Evolutionary conservation across 2,888 invertebrate genomes (phyloP).

Genomic region (Stegana nigrithorax): DNA sequence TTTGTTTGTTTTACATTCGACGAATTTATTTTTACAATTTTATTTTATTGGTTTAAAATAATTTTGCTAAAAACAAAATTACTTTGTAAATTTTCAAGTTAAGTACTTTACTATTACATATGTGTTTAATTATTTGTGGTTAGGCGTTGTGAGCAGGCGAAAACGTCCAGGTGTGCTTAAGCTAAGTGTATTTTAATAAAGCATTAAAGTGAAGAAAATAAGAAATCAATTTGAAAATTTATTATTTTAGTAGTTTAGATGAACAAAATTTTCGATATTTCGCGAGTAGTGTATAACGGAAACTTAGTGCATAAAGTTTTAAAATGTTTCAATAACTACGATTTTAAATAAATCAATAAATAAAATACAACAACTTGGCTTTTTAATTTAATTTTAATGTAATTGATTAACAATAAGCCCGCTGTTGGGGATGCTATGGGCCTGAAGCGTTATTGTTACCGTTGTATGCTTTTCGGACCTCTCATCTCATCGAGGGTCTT

Average conservation of each 20-base stretch:
- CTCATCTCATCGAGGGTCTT: no score
- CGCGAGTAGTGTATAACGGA: background rate
- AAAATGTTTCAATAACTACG: background rate
- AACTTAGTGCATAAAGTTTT: background rate
- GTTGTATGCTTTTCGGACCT: no score
- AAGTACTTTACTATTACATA: background rate
- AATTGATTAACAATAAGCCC: no score
- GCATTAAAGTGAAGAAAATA: background rate
- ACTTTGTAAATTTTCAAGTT: background rate
- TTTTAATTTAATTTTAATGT: no score
- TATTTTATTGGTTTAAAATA: conserved; percentile 59
- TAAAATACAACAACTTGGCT: no score
- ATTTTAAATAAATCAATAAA: background rate
- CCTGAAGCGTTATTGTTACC: no score
- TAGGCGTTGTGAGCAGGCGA: conserved; percentile 23
- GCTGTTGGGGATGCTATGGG: no score
- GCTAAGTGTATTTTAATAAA: background rate
- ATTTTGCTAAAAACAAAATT: conserved; percentile 52
- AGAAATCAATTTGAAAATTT: background rate
- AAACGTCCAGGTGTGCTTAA: conserved; percentile 14
- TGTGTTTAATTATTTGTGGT: no score
- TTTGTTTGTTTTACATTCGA: conserved; percentile 28
- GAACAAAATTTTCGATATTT: background rate
- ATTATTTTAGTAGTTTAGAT: background rate
- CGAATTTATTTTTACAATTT: conserved; percentile 54